These are phyloP conservation scores for Cryptophagus acutangulus DNA, from an alignment of 2,888 invertebrate species.

Conservation along the genomic window DNA sequence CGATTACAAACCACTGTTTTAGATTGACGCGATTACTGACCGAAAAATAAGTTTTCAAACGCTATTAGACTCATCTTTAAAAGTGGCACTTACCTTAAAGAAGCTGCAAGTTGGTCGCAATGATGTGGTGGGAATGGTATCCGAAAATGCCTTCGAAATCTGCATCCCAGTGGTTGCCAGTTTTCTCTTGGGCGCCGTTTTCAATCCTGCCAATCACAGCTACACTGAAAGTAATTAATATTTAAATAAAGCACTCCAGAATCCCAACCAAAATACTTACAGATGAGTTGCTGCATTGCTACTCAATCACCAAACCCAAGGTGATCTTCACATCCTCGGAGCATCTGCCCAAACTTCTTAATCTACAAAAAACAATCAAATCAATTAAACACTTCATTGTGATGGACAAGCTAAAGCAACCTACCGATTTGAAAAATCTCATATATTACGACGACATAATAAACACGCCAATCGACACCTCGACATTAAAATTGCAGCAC, in stretches of 20 bases:
- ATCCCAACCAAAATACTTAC: conserved; percentile 2
- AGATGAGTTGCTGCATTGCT: conserved; percentile 12
- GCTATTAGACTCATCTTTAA: background rate
- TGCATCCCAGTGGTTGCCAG: background rate
- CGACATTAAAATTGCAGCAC: too few relatives aligned
- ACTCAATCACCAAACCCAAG: conserved; percentile 4
- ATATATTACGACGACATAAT: conserved; percentile 6
- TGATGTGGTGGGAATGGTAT: background rate
- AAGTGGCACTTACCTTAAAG: background rate
- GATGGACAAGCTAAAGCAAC: background rate
- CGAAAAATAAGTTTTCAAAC: background rate
- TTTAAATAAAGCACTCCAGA: background rate
- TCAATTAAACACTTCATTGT: conserved; percentile 5
- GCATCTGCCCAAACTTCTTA: background rate
- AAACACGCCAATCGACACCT: too few relatives aligned
- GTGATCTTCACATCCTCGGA: conserved; percentile 9
- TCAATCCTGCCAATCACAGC: background rate
- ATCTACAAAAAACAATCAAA: conserved; percentile 2
- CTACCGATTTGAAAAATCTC: too few relatives aligned
- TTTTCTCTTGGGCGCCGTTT: background rate
- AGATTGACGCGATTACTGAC: background rate
- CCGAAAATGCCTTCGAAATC: background rate
- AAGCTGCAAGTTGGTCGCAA: background rate
- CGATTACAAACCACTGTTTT: too few relatives aligned
- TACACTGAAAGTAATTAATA: conserved; percentile 1